Evolutionary conservation across 2,888 invertebrate species (phyloP), one percentile per base, ranked within the genome.

Genomic region (Bhutanitis thaidina): DNA sequence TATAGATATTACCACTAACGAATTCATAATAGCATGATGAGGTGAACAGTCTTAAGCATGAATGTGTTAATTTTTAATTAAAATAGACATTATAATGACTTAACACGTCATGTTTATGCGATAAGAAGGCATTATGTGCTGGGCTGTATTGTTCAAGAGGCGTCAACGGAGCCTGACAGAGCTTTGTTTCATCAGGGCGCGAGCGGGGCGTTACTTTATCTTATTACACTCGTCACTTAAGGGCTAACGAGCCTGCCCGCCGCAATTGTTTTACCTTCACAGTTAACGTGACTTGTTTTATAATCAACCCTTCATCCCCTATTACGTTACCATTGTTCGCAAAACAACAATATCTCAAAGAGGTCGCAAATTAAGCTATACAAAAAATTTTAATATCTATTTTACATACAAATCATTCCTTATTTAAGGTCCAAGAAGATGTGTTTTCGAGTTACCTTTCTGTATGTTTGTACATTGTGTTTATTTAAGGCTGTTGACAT

Each of bases 171-270:
- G 2, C n/a, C 35, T 13, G 35, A 35, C 35, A 32, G 74, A 77
- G 73, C 84, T 82, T 85, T 86, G 83, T 86, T 80, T 76, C 65
- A 71, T 62, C 62, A 67, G 76, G 74, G 72, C 74, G 74, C 67
- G 20, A 12, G 62, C 59, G 66, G 68, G 65, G 67, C 64, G 71
- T 77, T 74, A 82, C 77, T 83, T 79, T 82, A 84, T 84, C 80
- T 80, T 77, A 81, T 83, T 81, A 82, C 80, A 84, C 74, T 73
- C 80, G 77, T 79, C 77, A 75, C 71, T 68, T 70, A 65, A 73
- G 74, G 70, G 72, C 71, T 68, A 69, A 65, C 72, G 74, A 70
- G 72, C 73, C 20, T 20, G 20, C 20, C 71, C 67, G 67, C 72
- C 76, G 64, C 79, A 77, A 81, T 80, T 77, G 77, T 79, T 71